Conservation (phyloP, 2,113 vertebrate genomes). For the Aphyosemion australe region DNA sequence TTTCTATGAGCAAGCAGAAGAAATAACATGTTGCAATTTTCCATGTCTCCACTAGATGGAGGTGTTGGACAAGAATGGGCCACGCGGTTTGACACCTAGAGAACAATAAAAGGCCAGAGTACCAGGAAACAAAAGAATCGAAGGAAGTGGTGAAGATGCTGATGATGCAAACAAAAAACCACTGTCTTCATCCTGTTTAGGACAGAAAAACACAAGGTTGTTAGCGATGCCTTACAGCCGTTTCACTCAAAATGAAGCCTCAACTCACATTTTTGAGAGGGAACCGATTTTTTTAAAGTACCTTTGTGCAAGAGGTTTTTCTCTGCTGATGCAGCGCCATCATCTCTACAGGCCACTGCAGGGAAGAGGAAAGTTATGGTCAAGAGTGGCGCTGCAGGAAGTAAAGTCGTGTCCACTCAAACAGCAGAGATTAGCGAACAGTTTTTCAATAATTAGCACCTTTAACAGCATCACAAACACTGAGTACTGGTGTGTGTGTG, state of each 20-base stretch:
- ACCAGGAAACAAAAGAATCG: slow-evolving; percentile 19
- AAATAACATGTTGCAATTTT: not conserved
- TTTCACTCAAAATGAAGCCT: slow-evolving; percentile 8
- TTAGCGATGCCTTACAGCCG: slow-evolving; percentile 1
- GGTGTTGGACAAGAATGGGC: slow-evolving; percentile 51
- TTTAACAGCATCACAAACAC: no score
- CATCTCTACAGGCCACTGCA: slow-evolving; percentile 62
- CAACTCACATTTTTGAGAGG: slow-evolving; percentile 4
- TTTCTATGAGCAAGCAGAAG: not conserved
- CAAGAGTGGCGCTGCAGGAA: slow-evolving; percentile 22
- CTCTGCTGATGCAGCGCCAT: not conserved
- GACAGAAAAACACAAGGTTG: slow-evolving; percentile 22
- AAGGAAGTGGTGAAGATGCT: slow-evolving; percentile 15
- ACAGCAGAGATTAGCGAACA: slow-evolving; percentile 5
- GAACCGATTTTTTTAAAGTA: slow-evolving; percentile 19
- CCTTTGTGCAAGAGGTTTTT: slow-evolving; percentile 24
- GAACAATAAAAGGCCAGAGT: slow-evolving; percentile 24
- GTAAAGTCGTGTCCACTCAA: slow-evolving; percentile 15
- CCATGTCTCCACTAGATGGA: slow-evolving; percentile 59
- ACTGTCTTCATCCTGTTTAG: slow-evolving; percentile 47
- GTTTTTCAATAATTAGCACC: not conserved
- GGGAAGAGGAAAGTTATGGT: slow-evolving; percentile 28
- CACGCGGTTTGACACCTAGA: not conserved
- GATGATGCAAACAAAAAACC: slow-evolving; percentile 16
- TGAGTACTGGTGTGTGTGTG: no score